Conservation (phyloP, 2,888 invertebrate genomes). For the Eulithis prunata region DNA sequence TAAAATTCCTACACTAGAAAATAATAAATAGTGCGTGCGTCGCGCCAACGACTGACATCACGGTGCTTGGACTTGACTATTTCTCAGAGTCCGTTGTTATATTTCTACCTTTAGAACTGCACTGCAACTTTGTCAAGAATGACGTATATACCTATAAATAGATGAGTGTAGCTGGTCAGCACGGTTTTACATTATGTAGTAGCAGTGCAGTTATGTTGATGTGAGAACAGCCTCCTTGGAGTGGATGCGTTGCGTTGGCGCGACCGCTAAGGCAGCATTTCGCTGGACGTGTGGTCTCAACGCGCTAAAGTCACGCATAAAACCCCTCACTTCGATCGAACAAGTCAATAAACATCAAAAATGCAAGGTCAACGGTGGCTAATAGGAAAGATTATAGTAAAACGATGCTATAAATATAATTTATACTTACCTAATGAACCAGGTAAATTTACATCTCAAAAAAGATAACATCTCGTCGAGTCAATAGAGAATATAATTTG, state of each 20-base stretch:
- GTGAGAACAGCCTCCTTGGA: background rate
- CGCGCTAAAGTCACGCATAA: conserved; percentile 39
- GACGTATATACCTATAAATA: too few relatives aligned
- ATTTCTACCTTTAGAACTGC: background rate
- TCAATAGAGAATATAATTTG: conserved; percentile 73
- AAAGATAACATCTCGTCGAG: conserved; percentile 75
- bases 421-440: conserved; percentile 64
- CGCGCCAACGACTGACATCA: background rate
- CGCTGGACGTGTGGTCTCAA: conserved; percentile 27
- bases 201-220: background rate
- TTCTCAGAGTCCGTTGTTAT: too few relatives aligned
- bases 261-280: conserved; percentile 29
- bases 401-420: conserved; percentile 73
- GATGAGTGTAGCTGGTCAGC: background rate
- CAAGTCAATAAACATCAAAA: conserved; percentile 77
- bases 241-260: conserved; percentile 2
- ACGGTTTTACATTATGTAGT: background rate
- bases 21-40: conserved; percentile 8
- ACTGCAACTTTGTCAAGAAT: background rate
- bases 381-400: conserved; percentile 70
- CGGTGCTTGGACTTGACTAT: background rate
- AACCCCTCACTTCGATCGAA: conserved; percentile 56
- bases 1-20: conserved; percentile 26
- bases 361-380: conserved; percentile 75
- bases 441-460: conserved; percentile 81